These are phyloP conservation scores for Meghimatium bilineatum DNA, from an alignment of 2,888 invertebrate species.

Conservation along the genomic window DNA sequence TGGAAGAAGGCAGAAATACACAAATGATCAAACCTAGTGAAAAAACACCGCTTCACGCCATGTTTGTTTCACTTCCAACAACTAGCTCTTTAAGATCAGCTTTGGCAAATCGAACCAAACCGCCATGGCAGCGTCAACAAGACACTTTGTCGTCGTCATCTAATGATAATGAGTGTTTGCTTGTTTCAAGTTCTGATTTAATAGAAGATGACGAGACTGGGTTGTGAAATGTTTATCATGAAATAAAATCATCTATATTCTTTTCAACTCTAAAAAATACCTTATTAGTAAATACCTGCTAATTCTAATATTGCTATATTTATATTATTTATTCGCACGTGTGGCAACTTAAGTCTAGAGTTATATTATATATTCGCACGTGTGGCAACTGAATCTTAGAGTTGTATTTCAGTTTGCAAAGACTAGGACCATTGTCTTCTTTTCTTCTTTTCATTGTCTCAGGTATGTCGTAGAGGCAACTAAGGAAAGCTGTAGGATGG, in stretches of 20 bases:
- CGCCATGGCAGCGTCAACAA: constrained; percentile 24
- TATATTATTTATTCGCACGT: too few relatives aligned
- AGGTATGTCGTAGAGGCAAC: too few relatives aligned
- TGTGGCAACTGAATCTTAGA: too few relatives aligned
- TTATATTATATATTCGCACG: too few relatives aligned
- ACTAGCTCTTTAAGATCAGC: background rate
- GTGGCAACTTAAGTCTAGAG: too few relatives aligned
- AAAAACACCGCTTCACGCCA: constrained; percentile 30
- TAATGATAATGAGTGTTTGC: constrained; percentile 27
- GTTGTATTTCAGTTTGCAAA: too few relatives aligned
- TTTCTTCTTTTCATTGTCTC: too few relatives aligned
- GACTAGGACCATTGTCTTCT: too few relatives aligned
- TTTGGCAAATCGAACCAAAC: constrained; percentile 2
- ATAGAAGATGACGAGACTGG: constrained; percentile 36
- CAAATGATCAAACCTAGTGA: background rate
- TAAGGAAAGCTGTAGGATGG: too few relatives aligned
- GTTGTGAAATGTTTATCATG: constrained; percentile 33
- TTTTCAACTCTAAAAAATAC: too few relatives aligned
- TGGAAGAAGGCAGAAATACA: background rate
- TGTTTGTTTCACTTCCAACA: background rate
- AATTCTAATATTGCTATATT: too few relatives aligned
- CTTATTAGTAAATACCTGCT: too few relatives aligned
- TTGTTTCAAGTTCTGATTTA: constrained; percentile 17
- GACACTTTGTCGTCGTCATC: background rate
- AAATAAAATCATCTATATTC: constrained; percentile 3